phyloP scores from a whole-genome alignment of 2,113 vertebrate genomes.

The Thinocorus orbignyianus region DNA sequence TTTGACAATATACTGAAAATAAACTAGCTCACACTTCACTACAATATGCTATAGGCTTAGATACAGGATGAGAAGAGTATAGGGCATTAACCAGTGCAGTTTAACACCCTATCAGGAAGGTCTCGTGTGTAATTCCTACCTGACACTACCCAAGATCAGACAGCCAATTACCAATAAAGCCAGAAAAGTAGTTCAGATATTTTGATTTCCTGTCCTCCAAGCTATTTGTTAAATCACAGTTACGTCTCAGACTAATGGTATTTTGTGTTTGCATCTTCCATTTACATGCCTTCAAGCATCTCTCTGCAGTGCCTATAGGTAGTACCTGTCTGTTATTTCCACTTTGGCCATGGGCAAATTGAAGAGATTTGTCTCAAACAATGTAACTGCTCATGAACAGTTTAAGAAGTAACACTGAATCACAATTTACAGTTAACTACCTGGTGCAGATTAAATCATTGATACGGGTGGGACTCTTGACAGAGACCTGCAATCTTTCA shows the following conservation, averaged over 20 bases:
- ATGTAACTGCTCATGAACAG: neutral
- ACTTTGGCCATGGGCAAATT: neutral
- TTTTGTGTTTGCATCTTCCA: neutral
- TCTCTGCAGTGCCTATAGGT: neutral
- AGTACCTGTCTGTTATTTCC: neutral
- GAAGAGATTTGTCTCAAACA: neutral
- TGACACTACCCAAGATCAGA: neutral
- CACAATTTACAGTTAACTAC: neutral
- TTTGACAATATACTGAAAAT: constrained; percentile 2
- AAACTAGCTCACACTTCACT: neutral
- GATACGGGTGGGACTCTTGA: neutral
- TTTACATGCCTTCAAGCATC: neutral
- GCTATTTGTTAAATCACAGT: neutral
- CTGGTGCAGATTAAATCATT: neutral
- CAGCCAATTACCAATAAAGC: neutral
- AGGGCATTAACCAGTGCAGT: neutral
- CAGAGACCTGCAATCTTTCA: neutral
- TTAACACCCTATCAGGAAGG: neutral
- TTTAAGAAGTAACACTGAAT: neutral
- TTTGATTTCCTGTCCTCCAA: neutral
- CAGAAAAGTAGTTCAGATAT: neutral
- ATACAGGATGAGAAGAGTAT: neutral
- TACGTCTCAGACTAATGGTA: neutral
- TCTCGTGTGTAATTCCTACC: neutral
- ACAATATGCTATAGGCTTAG: neutral